Base-by-base conservation (phyloP, 2,113 vertebrate species). In the Eolophus roseicapilla region DNA sequence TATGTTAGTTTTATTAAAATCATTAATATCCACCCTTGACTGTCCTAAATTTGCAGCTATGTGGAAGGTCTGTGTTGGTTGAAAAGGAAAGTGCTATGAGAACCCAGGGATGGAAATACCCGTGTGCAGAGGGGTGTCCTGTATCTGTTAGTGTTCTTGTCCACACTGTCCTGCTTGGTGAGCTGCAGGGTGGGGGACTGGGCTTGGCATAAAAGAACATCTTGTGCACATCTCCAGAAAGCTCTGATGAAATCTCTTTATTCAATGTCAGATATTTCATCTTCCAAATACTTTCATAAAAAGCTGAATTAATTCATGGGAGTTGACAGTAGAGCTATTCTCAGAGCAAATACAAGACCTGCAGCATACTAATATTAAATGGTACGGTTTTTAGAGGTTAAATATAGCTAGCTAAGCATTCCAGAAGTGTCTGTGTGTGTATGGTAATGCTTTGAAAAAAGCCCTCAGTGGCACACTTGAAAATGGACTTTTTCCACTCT, bases 91-190 rank as follows among this genome's bases (percentile, higher is more conserved):
- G 24, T n/a, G 62, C 41, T 28, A 33, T 57, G 65, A 55, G 53
- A 63, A 41, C 16, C 3, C 43, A 17, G 37, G 67, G 43, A 5
- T 64, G 49, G 55, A 43, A 47, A 33, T 31, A 17, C 10, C 17
- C 14, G 15, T 10, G 31, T 49, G 47, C 55, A 64, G 43, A 10
- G 6, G 16, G 31, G 47, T 31, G 20, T 43, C 21, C 18, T n/a
- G 33, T 43, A 10, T 3, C 39, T 3, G 0, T 53, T 21, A 49
- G 23, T 1, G 3, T 28, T 35, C 46, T 33, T 2, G 2, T 63
- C 14, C 1, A 1, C 9, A 0, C 60, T 15, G 25, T 25, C n/a
- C 57, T 31, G 64, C 44, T 41, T 21, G n/a, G n/a, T 55, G 46
- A 52, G 27, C 59, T 11, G 50, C 11, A 1, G 7, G 4, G 12